These are phyloP conservation scores for Oriolus oriolus DNA, from an alignment of 2,113 vertebrate genomes.

Conservation along the genomic window DNA sequence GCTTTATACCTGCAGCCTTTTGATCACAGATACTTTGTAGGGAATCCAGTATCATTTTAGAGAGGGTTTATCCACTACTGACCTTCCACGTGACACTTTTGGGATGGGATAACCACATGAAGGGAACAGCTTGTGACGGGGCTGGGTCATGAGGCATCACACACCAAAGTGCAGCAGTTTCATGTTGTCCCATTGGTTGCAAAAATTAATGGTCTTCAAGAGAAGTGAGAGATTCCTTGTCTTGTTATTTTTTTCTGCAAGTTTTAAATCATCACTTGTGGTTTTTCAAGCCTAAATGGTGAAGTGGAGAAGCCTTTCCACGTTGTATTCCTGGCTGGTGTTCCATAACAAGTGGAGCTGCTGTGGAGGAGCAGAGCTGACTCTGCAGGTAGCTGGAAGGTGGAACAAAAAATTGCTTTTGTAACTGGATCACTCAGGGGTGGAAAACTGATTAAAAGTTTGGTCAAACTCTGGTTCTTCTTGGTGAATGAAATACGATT, in stretches of 20 bases:
- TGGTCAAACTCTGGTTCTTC: background rate
- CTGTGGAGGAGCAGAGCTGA: background rate
- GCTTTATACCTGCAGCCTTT: background rate
- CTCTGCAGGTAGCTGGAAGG: background rate
- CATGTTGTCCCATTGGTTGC: background rate
- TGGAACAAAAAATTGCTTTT: background rate
- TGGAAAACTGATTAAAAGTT: background rate
- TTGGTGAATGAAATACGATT: background rate
- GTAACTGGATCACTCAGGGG: background rate
- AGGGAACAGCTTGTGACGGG: background rate
- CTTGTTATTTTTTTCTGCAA: background rate
- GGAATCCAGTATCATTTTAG: background rate
- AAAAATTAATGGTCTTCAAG: background rate
- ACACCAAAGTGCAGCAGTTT: background rate
- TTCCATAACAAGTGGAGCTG: background rate
- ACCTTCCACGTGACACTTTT: background rate
- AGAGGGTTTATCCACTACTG: background rate
- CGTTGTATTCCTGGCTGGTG: background rate
- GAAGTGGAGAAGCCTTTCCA: background rate
- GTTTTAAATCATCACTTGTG: background rate
- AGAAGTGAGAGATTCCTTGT: background rate
- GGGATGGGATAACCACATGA: background rate
- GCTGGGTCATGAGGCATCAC: background rate
- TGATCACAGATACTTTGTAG: background rate
- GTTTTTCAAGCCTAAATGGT: background rate